A percentile compares a stretch with the other conserved stretches of the same genome.
Evolutionary conservation across 2,888 invertebrate genomes (phyloP).

Genomic region (Rotaria magnacalcarata): DNA sequence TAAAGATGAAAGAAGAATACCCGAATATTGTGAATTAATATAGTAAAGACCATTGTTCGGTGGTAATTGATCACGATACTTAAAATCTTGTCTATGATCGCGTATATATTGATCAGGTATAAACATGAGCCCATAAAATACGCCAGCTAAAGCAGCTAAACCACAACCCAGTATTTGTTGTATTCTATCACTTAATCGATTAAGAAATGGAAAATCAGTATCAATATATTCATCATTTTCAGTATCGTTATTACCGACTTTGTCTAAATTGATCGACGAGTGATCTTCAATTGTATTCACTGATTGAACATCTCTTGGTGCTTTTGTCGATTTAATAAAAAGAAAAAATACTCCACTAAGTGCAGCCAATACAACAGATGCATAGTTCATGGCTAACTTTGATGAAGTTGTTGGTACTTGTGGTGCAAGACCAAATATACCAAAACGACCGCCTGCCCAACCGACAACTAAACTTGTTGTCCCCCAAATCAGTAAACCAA

Average conservation of each 20-base stretch:
- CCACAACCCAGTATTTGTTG: slow-evolving; percentile 33
- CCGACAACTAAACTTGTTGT: slow-evolving; percentile 60
- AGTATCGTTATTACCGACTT: not conserved
- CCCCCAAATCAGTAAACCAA: slow-evolving; percentile 62
- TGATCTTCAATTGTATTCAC: not conserved
- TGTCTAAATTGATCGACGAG: not conserved
- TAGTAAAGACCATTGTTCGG: slow-evolving; percentile 53
- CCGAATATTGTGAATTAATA: slow-evolving; percentile 61
- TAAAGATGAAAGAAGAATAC: slow-evolving; percentile 59
- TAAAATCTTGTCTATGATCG: not conserved
- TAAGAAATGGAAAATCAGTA: slow-evolving; percentile 34
- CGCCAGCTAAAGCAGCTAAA: slow-evolving; percentile 37
- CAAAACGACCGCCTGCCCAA: slow-evolving; percentile 60
- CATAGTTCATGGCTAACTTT: slow-evolving; percentile 38
- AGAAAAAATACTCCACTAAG: slow-evolving; percentile 42
- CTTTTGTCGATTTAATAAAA: slow-evolving; percentile 45
- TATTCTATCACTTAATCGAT: not conserved
- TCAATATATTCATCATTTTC: not conserved
- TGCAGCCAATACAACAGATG: slow-evolving; percentile 39
- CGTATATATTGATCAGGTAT: slow-evolving; percentile 41
- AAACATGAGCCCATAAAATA: slow-evolving; percentile 41
- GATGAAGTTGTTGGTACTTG: not conserved
- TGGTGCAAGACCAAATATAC: slow-evolving; percentile 25
- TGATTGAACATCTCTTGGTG: not conserved
- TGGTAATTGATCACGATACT: not conserved